Base-by-base conservation (phyloP, 2,888 invertebrate species). In the Caenorhabditis sp. region DNA sequence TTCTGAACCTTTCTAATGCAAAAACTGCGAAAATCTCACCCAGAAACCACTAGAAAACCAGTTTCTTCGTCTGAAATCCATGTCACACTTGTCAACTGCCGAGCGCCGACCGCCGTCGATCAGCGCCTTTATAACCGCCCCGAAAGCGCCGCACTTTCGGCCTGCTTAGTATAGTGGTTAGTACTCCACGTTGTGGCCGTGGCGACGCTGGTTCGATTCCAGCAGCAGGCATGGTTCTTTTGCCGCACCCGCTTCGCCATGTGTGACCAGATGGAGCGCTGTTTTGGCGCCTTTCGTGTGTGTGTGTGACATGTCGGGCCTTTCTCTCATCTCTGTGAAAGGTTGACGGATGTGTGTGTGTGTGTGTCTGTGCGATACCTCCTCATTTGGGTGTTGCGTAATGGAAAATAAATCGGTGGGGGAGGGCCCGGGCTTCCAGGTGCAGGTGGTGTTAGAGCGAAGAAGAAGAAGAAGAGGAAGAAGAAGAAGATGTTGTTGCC, bases 151-250 rank as follows among this genome's bases (percentile, higher is more conserved):
- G 1, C 46, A 15, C 63, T 65, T 20, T 77, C 77, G 72, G 77
- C 77, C 72, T 62, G 59, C 77, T 72, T 84, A 84, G 84, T 84
- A 84, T 84, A 84, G 84, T 84, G 84, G 83, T 84, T 84, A 84
- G 84, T 84, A 84, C 84, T 84, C 83, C 81, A 82, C 84, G 84
- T 84, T 84, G 84, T 84, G 83, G 84, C 84, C 84, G 83, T 83
- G 81, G 83, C 84, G 83, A 84, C 84, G 80, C 74, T 72, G 81
- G 84, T 84, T 85, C 83, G 81, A 84, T 85, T 84, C 81, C 80
- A 74, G 80, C 77, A 80, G 73, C 53, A 65, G 76, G 76, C 76
- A 76, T 48, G 45, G 24, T 30, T 53, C 72, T 76, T 65, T 72
- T 58, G 50, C 52, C 41, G 9, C 17, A 20, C 41, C 15, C 9